A percentile compares a stretch with the other conserved stretches of the same genome.
Conservation (phyloP, 1,140 invertebrate species). For the Orchesella cincta region DNA sequence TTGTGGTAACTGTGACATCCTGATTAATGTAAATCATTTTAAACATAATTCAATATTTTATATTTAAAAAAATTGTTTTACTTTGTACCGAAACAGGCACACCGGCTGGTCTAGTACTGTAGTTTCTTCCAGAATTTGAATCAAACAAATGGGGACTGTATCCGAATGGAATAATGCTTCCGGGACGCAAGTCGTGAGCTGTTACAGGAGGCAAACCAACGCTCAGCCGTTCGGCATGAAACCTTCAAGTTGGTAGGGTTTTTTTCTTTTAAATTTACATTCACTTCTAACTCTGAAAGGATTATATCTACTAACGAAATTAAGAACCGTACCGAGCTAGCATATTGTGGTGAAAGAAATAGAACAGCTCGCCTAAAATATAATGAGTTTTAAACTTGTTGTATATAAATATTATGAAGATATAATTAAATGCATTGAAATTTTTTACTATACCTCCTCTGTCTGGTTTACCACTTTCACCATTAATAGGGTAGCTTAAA, state of each 20-base stretch:
- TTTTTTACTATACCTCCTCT: conserved; percentile 28
- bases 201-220: conserved; percentile 4
- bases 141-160: conserved; percentile 25
- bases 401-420: no score
- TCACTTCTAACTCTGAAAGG: no score
- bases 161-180: neutral
- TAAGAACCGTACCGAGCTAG: conserved; percentile 15
- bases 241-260: no score
- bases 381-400: no score
- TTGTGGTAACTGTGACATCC: no score
- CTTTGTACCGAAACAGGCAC: conserved; percentile 10
- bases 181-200: neutral
- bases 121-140: conserved; percentile 22
- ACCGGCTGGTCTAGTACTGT: neutral
- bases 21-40: no score
- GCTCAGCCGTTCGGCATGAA: neutral
- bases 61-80: no score
- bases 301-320: no score
- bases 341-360: conserved; percentile 17
- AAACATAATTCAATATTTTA: no score
- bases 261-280: no score
- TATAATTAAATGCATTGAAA: no score
- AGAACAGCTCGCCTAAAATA: conserved; percentile 15
- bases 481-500: conserved; percentile 7
- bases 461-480: neutral